Evolutionary conservation across 2,888 invertebrate species (phyloP).

Genomic region (Andrena bucephala): DNA sequence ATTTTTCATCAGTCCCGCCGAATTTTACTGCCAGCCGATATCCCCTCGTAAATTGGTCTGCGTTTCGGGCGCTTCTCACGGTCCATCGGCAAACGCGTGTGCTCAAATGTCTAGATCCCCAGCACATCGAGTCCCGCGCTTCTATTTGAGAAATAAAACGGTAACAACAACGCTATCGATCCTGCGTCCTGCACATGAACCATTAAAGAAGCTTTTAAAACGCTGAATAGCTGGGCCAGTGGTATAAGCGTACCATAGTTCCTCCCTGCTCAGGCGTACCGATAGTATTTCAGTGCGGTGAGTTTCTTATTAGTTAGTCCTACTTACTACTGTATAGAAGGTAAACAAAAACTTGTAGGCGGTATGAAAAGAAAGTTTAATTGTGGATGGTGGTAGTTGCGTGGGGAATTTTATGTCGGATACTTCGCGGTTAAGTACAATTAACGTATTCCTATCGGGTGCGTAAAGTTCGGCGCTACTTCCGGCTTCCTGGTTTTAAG

Average conservation of each 20-base stretch:
- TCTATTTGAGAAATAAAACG: slow-evolving; percentile 8
- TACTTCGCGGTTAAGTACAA: neutral
- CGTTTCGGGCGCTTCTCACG: neutral
- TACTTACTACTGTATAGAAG: neutral
- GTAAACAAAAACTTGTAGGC: too few relatives aligned
- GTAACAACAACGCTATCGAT: slow-evolving; percentile 38
- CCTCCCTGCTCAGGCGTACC: neutral
- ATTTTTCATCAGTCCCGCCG: slow-evolving; percentile 35
- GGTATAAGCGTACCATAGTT: neutral
- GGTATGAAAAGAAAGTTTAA: neutral
- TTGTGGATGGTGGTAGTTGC: neutral
- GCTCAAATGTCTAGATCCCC: too few relatives aligned
- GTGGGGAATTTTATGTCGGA: neutral
- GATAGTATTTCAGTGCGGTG: slow-evolving; percentile 1
- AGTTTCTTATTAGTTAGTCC: neutral
- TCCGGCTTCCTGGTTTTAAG: neutral
- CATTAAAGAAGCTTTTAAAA: slow-evolving; percentile 36
- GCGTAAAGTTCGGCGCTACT: neutral
- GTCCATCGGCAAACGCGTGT: neutral
- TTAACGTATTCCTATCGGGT: neutral
- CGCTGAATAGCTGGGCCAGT: neutral
- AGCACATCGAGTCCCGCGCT: neutral
- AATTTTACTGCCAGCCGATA: slow-evolving; percentile 1
- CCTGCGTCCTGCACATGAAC: neutral
- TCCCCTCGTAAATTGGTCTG: slow-evolving; percentile 30